These are phyloP conservation scores for Phymanthus crucifer DNA, from an alignment of 92 coral and sea anemone genomes.

Conservation along the genomic window DNA sequence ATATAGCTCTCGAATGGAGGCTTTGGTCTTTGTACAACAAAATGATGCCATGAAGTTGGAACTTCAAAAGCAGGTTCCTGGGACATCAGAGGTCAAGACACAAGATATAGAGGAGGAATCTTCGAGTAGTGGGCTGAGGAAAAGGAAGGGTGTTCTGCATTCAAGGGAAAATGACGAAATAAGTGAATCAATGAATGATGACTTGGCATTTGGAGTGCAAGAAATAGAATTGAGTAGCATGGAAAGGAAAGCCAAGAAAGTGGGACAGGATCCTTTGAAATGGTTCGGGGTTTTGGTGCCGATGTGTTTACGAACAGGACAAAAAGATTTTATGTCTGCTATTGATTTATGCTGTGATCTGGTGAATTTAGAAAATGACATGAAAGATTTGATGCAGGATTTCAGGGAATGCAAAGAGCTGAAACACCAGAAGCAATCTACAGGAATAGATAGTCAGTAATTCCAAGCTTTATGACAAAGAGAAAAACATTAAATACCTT, in stretches of 20 bases:
- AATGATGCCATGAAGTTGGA: conserved; percentile 27
- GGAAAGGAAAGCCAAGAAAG: background rate
- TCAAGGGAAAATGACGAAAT: conserved; percentile 9
- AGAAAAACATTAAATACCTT: background rate
- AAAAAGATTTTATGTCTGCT: conserved; percentile 67
- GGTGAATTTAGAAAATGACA: conserved; percentile 67
- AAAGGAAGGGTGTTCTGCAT: conserved; percentile 4
- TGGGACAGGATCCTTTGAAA: conserved; percentile 69
- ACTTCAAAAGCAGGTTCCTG: conserved; percentile 45
- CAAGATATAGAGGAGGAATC: conserved; percentile 20
- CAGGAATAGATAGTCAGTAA: background rate
- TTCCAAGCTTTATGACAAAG: background rate
- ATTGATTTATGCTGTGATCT: conserved; percentile 81
- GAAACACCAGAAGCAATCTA: background rate
- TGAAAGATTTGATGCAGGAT: conserved; percentile 48
- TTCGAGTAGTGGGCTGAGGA: conserved; percentile 16
- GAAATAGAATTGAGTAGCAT: conserved; percentile 28
- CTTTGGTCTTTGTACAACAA: conserved; percentile 43
- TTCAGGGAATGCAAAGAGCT: conserved; percentile 51
- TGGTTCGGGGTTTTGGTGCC: conserved; percentile 99
- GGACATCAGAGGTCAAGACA: conserved; percentile 9
- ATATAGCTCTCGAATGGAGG: conserved; percentile 77
- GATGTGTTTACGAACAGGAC: conserved; percentile 74
- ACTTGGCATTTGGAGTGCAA: conserved; percentile 38
- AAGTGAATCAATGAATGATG: background rate